phyloP scores from a whole-genome alignment of 2,888 invertebrate genomes.

The Stenoptilia bipunctidactyla region DNA sequence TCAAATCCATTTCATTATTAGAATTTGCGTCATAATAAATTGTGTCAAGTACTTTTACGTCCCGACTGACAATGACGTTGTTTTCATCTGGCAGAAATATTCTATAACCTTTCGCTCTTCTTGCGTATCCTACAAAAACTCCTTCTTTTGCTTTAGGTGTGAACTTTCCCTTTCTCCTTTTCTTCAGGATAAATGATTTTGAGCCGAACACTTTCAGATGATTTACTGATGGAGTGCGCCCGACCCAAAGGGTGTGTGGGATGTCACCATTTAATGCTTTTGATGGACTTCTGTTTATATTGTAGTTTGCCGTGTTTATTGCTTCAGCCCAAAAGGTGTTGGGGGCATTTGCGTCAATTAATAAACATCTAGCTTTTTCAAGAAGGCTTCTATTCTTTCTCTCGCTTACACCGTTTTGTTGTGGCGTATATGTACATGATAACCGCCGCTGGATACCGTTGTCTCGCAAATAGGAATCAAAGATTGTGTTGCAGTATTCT shows the following conservation, averaged over 20 bases:
- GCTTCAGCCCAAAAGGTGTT: background rate
- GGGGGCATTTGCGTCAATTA: background rate
- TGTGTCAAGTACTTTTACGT: background rate
- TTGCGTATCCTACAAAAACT: background rate
- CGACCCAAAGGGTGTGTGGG: background rate
- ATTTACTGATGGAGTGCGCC: background rate
- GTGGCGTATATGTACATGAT: conserved; percentile 4
- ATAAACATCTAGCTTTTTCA: background rate
- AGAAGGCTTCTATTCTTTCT: background rate
- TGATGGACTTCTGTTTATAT: background rate
- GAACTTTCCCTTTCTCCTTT: background rate
- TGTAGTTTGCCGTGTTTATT: background rate
- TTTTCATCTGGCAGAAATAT: background rate
- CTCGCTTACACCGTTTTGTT: background rate
- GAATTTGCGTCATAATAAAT: background rate
- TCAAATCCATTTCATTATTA: too few relatives aligned
- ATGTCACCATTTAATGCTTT: background rate
- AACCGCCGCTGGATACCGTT: background rate
- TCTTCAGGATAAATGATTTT: background rate
- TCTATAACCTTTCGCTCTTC: background rate
- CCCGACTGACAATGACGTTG: background rate
- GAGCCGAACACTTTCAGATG: background rate
- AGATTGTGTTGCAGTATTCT: background rate
- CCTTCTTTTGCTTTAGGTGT: background rate
- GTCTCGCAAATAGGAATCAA: background rate